These are phyloP conservation scores for Tolypeutes matacus DNA, from an alignment of 2,797 vertebrate species.

Conservation along the genomic window DNA sequence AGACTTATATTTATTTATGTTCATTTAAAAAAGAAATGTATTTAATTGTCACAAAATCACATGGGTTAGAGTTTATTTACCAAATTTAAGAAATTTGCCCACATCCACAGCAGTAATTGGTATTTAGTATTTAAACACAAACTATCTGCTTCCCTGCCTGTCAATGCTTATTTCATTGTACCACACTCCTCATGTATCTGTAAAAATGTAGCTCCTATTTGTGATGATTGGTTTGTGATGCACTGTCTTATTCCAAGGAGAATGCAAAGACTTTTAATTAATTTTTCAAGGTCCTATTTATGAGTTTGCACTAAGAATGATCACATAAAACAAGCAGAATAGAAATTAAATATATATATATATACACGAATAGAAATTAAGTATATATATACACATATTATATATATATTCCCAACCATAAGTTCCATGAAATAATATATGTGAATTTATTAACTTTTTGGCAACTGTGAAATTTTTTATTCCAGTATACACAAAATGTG, in stretches of 20 bases:
- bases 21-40: background rate
- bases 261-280: background rate
- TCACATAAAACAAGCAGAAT: background rate
- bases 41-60: background rate
- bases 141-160: background rate
- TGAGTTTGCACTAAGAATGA: background rate
- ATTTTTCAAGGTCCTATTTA: background rate
- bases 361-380: background rate
- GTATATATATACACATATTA: background rate
- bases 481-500: slow-evolving; percentile 20
- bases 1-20: background rate
- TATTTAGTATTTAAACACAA: slow-evolving; percentile 24
- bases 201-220: background rate
- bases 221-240: background rate
- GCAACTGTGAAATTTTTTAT: slow-evolving; percentile 56
- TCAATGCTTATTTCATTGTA: background rate
- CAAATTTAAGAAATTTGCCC: background rate
- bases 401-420: background rate
- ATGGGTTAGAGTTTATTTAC: background rate
- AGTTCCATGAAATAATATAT: background rate
- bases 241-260: background rate
- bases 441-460: slow-evolving; percentile 57
- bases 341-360: background rate
- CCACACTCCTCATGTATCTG: background rate
- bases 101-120: background rate